Percentiles rank a stretch among this genome's conserved stretches.
Conservation (phyloP, 2,113 vertebrate species). For the Boleophthalmus pectinirostris region DNA sequence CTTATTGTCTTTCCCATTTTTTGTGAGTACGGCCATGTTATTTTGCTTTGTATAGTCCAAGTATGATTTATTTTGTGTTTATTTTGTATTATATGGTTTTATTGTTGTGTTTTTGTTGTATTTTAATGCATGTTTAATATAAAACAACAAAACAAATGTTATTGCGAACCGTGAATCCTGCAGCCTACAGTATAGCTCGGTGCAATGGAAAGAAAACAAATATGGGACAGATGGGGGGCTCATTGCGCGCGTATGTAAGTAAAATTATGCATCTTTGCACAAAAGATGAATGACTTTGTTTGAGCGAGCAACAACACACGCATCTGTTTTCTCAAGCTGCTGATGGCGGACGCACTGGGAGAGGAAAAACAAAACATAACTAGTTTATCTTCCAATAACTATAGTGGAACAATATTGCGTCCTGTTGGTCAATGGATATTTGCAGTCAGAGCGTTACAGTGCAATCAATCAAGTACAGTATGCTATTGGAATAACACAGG, state of each 20-base stretch:
- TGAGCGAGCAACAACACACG: constrained; percentile 5
- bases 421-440: not conserved
- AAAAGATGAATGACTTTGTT: constrained; percentile 14
- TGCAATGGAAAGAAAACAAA: constrained; percentile 12
- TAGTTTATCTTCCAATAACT: constrained; percentile 2
- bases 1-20: too few species aligned
- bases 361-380: constrained; percentile 6
- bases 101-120: not conserved
- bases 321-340: constrained; percentile 19
- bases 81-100: too few species aligned
- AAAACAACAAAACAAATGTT: not conserved
- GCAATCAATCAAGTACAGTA: not conserved
- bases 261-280: constrained; percentile 14
- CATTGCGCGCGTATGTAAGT: constrained; percentile 3
- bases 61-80: too few species aligned
- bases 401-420: not conserved
- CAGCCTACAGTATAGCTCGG: not conserved
- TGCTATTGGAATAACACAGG: not conserved
- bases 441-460: not conserved
- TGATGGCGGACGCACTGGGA: not conserved
- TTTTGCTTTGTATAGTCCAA: too few species aligned
- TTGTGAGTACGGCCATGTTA: too few species aligned
- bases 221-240: constrained; percentile 22
- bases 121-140: not conserved
- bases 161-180: constrained; percentile 9